Percentiles rank a stretch among this genome's conserved stretches.
These are phyloP conservation scores for Drosophila vallismaia DNA, from an alignment of 2,888 invertebrate species.

Conservation along the genomic window DNA sequence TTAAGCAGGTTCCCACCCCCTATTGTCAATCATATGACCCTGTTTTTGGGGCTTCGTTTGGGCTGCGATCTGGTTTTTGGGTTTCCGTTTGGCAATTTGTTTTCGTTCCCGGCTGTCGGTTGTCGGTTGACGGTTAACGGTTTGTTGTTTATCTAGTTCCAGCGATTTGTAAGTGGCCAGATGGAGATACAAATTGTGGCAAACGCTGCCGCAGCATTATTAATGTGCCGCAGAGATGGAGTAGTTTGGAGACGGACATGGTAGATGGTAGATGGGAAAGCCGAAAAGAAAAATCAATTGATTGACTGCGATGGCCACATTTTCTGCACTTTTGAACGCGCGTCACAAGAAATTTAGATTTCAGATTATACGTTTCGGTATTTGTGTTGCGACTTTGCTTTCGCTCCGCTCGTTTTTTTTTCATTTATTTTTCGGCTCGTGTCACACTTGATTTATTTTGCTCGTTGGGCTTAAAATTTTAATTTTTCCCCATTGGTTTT, in stretches of 20 bases:
- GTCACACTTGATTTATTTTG: conserved; percentile 72
- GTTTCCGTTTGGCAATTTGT: conserved; percentile 58
- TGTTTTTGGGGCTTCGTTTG: conserved; percentile 31
- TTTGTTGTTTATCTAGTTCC: conserved; percentile 51
- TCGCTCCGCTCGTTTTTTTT: conserved; percentile 15
- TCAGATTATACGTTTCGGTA: conserved; percentile 41
- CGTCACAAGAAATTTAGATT: conserved; percentile 61
- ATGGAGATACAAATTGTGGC: conserved; percentile 21
- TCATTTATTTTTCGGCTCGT: conserved; percentile 5
- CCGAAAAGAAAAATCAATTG: conserved; percentile 69
- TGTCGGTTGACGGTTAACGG: conserved; percentile 24
- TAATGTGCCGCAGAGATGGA: conserved; percentile 53
- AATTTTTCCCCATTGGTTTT: conserved; percentile 45
- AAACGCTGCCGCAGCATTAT: conserved; percentile 55
- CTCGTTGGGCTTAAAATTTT: conserved; percentile 58
- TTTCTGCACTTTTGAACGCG: conserved; percentile 77
- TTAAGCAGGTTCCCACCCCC: conserved; percentile 5
- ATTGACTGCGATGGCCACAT: conserved; percentile 67
- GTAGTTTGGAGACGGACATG: neutral
- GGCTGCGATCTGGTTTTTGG: conserved; percentile 28
- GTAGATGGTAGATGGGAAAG: neutral
- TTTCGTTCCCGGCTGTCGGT: conserved; percentile 45
- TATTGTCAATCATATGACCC: conserved; percentile 64
- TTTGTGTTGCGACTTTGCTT: conserved; percentile 38
- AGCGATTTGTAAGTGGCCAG: conserved; percentile 50